Percentiles rank a stretch among this genome's conserved stretches.
Conservation (phyloP, 2,888 invertebrate genomes). For the Synergus japonicus region DNA sequence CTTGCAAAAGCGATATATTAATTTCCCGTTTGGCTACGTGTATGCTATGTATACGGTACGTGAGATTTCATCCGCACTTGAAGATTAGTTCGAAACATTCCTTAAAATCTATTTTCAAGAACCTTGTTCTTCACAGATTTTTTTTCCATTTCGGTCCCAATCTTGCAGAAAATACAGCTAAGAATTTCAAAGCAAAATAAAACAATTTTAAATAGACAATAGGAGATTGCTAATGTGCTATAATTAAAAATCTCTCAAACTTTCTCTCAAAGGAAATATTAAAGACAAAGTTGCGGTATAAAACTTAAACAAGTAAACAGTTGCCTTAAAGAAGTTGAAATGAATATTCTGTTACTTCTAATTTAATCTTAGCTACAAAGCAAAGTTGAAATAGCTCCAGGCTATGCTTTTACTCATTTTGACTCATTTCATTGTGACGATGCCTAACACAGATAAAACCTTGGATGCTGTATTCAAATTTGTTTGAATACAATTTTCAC, state of each 20-base stretch:
- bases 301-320: not conserved
- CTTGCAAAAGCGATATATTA: conserved; percentile 58
- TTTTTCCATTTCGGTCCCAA: too few relatives aligned
- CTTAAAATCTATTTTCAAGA: not conserved
- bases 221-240: not conserved
- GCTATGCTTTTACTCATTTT: not conserved
- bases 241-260: not conserved
- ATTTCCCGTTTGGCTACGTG: conserved; percentile 54
- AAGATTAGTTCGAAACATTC: not conserved
- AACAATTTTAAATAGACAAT: not conserved
- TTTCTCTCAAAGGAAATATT: not conserved
- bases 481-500: too few relatives aligned
- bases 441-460: not conserved
- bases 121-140: too few relatives aligned
- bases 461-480: too few relatives aligned
- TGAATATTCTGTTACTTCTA: not conserved
- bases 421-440: not conserved
- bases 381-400: not conserved
- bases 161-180: too few relatives aligned
- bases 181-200: too few relatives aligned
- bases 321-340: not conserved
- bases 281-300: not conserved
- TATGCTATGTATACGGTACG: not conserved
- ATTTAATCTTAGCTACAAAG: conserved; percentile 12
- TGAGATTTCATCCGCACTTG: not conserved